These are phyloP conservation scores for Sinocyclocheilus rhinocerous DNA, from an alignment of 2,113 vertebrate genomes.

Conservation along the genomic window DNA sequence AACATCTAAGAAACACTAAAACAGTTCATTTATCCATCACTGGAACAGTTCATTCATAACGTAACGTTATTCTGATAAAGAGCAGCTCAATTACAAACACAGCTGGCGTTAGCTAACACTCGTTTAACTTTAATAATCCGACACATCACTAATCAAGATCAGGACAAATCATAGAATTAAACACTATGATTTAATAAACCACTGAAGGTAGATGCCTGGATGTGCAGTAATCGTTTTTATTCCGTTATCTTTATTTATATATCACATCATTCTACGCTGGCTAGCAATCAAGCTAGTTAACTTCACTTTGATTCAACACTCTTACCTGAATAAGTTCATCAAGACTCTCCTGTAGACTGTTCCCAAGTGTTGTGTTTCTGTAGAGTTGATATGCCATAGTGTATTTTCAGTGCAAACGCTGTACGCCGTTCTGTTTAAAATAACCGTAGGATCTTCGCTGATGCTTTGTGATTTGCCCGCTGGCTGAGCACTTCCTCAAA, in stretches of 20 bases:
- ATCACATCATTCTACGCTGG: neutral
- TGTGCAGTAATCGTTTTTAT: neutral
- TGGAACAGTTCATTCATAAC: neutral
- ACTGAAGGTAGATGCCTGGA: neutral
- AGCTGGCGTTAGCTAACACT: neutral
- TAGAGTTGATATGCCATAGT: conserved; percentile 96
- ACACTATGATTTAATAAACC: neutral
- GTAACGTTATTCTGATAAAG: neutral
- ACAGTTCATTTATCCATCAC: neutral
- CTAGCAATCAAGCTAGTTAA: conserved; percentile 26
- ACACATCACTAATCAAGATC: neutral
- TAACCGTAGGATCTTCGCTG: neutral
- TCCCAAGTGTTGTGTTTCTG: conserved; percentile 95
- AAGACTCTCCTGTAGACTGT: conserved; percentile 97
- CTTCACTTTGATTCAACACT: neutral
- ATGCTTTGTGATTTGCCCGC: conserved; percentile 37
- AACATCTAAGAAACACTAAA: neutral
- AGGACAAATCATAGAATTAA: neutral
- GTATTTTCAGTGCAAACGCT: neutral
- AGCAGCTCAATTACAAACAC: neutral
- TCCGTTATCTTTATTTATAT: neutral
- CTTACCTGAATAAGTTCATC: conserved; percentile 96
- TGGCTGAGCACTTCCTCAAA: conserved; percentile 32
- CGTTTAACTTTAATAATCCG: neutral
- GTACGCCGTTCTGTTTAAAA: neutral